Evolutionary conservation across 2,888 invertebrate species (phyloP), one percentile per base, ranked within the genome.

Genomic region (Cordilura impudica): DNA sequence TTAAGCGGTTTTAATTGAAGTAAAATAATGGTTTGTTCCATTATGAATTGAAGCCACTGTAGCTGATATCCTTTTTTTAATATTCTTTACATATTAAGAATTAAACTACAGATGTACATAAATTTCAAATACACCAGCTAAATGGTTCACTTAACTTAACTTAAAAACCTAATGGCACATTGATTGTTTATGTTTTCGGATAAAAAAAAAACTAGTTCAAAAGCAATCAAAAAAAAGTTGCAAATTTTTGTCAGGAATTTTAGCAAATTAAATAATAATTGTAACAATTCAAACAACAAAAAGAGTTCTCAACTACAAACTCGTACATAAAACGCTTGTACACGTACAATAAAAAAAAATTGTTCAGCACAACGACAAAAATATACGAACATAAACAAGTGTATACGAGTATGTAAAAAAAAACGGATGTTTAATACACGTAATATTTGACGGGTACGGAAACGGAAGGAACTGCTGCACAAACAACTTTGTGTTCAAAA

Each of bases 391-490:
- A 29, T 18, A 63, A 21, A 63, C 47, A 69, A 56, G 63, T 21
- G 49, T 51, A n/a, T n/a, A n/a, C n/a, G n/a, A n/a, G n/a, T n/a
- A n/a, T n/a, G n/a, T n/a, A n/a, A n/a, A n/a, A 56, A 67, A 63
- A 75, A 58, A 43, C 75, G 75, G 75, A 76, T 76, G 75, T 76
- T 70, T 76, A 76, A 76, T 76, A 70, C 69, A 70, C 63, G 70
- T 65, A 74, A 61, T 67, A 76, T 70, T 70, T 76, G 75, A 76
- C 56, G 69, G 69, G 29, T 43, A 69, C 75, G 75, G 75, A 76
- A 76, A 65, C 69, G 75, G 70, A 76, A 76, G 69, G 75, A 76
- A 76, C 70, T 69, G 75, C 75, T 76, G 75, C 75, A 76, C 75
- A 76, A 76, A 76, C 75, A 76, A 76, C 69, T 76, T 76, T 76